Percentiles rank a stretch among this genome's conserved stretches.
These are phyloP conservation scores for Plebejus melissa DNA, from an alignment of 2,888 invertebrate genomes.

Conservation along the genomic window DNA sequence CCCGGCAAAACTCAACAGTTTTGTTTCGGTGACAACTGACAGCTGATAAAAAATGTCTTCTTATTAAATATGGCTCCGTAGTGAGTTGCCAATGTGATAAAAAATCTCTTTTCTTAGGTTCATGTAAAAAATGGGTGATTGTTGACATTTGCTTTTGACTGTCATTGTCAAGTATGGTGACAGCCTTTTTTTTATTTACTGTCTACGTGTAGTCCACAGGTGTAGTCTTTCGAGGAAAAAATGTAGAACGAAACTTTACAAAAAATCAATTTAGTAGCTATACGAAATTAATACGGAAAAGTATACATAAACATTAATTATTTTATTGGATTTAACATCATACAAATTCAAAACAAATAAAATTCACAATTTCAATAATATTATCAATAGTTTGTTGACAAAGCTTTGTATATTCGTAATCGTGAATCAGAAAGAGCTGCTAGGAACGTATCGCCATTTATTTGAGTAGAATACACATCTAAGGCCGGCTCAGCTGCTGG, in stretches of 20 bases:
- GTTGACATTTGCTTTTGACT: too few species aligned
- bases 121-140: too few species aligned
- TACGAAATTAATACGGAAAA: background rate
- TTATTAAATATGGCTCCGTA: too few species aligned
- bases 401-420: slow-evolving; percentile 81
- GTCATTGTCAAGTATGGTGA: too few species aligned
- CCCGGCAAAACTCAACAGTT: too few species aligned
- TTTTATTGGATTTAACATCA: background rate
- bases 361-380: slow-evolving; percentile 11
- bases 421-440: slow-evolving; percentile 83
- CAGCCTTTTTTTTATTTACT: too few species aligned
- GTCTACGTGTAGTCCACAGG: too few species aligned
- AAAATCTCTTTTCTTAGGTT: too few species aligned
- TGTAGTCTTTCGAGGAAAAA: background rate
- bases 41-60: background rate
- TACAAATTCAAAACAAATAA: slow-evolving; percentile 21
- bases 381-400: slow-evolving; percentile 47
- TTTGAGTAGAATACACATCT: slow-evolving; percentile 81
- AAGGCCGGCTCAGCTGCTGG: slow-evolving; percentile 82
- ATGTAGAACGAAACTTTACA: too few species aligned
- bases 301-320: background rate
- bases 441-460: slow-evolving; percentile 75
- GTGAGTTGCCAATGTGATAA: too few species aligned
- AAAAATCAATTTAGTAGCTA: background rate
- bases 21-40: background rate